A percentile compares a stretch with the other conserved stretches of the same genome.
phyloP scores from a whole-genome alignment of 2,888 invertebrate species.

The Crossocerus cetratus region DNA sequence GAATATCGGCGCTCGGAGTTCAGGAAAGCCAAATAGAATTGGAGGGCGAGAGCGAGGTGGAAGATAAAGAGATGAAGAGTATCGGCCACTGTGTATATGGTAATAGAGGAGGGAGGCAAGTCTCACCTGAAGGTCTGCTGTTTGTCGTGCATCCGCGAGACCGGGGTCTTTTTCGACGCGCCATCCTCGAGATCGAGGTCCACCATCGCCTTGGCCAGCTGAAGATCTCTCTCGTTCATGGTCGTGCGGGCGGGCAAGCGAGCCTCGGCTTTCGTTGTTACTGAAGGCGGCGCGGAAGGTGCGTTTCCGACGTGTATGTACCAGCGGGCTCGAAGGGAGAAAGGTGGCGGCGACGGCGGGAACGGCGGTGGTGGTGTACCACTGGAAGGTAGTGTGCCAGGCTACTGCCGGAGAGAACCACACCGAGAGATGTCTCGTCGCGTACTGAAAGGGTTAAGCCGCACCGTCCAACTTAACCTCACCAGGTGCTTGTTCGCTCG shows the following conservation, averaged over 20 bases:
- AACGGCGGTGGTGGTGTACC: neutral
- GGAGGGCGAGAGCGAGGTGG: neutral
- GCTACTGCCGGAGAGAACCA: constrained; percentile 25
- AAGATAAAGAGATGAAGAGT: neutral
- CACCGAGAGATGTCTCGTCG: constrained; percentile 63
- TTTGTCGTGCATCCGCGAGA: constrained; percentile 82
- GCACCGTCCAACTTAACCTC: constrained; percentile 39
- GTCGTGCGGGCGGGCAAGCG: neutral
- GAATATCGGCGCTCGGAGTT: constrained; percentile 4
- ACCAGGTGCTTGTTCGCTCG: constrained; percentile 1
- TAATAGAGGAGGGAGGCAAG: neutral
- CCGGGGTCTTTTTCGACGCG: constrained; percentile 79
- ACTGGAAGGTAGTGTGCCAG: constrained; percentile 3
- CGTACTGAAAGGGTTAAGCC: constrained; percentile 52
- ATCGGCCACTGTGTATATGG: neutral
- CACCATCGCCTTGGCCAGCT: constrained; percentile 85
- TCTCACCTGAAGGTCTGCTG: constrained; percentile 78
- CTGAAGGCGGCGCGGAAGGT: neutral
- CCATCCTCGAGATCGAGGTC: constrained; percentile 78
- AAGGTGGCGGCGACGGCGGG: neutral
- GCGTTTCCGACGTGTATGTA: neutral
- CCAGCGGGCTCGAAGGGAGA: constrained; percentile 11
- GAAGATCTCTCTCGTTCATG: constrained; percentile 88
- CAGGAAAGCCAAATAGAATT: neutral
- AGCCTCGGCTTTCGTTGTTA: neutral